Evolutionary conservation across 2,888 invertebrate species (phyloP).

Genomic region (Cistogaster globosa): DNA sequence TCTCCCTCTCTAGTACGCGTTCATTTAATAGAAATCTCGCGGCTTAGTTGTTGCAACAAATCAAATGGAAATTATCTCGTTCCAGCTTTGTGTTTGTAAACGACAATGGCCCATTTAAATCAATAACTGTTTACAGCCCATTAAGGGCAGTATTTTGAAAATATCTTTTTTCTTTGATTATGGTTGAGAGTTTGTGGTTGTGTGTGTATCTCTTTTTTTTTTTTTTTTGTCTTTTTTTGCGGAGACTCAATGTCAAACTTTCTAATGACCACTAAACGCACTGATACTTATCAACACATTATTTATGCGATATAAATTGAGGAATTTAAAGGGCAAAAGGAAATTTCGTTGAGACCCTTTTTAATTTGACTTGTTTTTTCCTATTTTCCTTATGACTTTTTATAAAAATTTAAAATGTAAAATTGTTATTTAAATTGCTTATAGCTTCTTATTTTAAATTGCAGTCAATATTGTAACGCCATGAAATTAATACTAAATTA

Average conservation of each 20-base stretch:
- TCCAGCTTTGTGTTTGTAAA: conserved; percentile 12
- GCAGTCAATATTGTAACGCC: not conserved
- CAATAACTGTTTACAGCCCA: conserved; percentile 4
- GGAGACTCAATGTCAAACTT: conserved; percentile 3
- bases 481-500: conserved; percentile 37
- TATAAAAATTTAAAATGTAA: not conserved
- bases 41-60: conserved; percentile 40
- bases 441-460: not conserved
- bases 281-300: not conserved
- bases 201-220: too few species aligned
- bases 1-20: not conserved
- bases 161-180: not conserved
- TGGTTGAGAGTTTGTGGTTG: not conserved
- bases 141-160: not conserved
- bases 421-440: not conserved
- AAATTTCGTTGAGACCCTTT: too few species aligned
- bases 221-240: too few species aligned
- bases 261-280: not conserved
- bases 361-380: too few species aligned
- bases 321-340: too few species aligned
- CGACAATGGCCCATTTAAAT: conserved; percentile 18
- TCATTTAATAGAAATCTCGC: not conserved
- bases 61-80: conserved; percentile 47
- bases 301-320: too few species aligned
- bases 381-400: too few species aligned